phyloP scores from a whole-genome alignment of 2,797 vertebrate species.

The Tinamus major region DNA sequence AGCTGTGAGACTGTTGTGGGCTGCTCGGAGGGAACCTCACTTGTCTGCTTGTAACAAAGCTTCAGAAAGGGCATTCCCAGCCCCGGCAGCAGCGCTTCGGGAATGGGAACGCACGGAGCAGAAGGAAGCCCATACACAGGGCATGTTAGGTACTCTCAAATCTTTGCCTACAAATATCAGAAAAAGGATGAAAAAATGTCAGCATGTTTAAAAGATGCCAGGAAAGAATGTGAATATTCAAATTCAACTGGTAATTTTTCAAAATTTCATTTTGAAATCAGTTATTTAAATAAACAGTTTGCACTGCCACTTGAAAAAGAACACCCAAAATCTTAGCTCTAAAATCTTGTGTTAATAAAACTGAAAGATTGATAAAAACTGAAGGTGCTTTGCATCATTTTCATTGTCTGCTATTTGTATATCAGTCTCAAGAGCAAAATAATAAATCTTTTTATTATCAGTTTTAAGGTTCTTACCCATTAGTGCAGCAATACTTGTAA shows the following conservation, averaged over 20 bases:
- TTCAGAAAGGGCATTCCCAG: conserved; percentile 41
- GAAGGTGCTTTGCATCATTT: background rate
- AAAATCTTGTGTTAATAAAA: background rate
- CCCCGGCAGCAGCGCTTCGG: background rate
- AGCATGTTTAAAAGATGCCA: background rate
- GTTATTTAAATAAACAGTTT: background rate
- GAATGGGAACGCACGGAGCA: conserved; percentile 55
- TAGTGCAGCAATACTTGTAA: background rate
- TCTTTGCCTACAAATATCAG: background rate
- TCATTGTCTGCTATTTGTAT: background rate
- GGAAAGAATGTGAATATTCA: background rate
- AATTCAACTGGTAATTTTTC: background rate
- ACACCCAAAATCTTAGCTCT: background rate
- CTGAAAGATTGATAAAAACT: background rate
- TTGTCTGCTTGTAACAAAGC: conserved; percentile 45
- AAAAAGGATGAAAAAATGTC: accelerated
- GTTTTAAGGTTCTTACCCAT: background rate
- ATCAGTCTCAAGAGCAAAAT: background rate
- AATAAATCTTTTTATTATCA: background rate
- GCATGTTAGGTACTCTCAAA: background rate
- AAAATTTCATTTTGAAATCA: background rate
- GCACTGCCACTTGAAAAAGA: background rate
- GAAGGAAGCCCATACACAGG: conserved; percentile 30
- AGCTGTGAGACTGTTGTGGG: background rate
- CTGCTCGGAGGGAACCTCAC: conserved; percentile 21